phyloP scores from a whole-genome alignment of 2,888 invertebrate genomes.

The Caenorhabditis sp. region DNA sequence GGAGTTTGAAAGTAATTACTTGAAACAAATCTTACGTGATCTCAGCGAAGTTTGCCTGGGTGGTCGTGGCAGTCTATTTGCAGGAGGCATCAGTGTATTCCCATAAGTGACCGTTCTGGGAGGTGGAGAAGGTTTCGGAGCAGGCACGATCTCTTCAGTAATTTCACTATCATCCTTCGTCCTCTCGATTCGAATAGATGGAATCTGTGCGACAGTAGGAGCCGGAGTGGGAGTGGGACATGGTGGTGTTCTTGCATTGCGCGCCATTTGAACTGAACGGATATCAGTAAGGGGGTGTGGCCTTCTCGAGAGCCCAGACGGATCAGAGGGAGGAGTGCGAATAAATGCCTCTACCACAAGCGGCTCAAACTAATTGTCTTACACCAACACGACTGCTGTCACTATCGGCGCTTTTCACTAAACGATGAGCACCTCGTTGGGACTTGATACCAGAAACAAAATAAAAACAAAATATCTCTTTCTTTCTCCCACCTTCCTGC shows the following conservation, averaged over 20 bases:
- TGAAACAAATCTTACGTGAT: constrained; percentile 49
- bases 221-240: constrained; percentile 51
- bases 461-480: constrained; percentile 57
- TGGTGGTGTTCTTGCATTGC: constrained; percentile 59
- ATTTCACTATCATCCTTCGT: constrained; percentile 42
- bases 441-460: constrained; percentile 62
- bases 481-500: constrained; percentile 2
- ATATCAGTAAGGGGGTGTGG: constrained; percentile 25
- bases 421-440: constrained; percentile 66
- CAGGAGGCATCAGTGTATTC: constrained; percentile 32
- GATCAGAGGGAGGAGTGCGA: constrained; percentile 56
- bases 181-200: constrained; percentile 57
- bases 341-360: constrained; percentile 63
- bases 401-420: constrained; percentile 59
- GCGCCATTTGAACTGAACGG: constrained; percentile 61
- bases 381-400: constrained; percentile 69
- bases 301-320: constrained; percentile 17
- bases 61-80: constrained; percentile 35
- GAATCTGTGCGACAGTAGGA: constrained; percentile 53
- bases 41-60: constrained; percentile 60
- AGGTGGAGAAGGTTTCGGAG: constrained; percentile 54
- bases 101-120: constrained; percentile 49
- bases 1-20: background rate
- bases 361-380: constrained; percentile 70
- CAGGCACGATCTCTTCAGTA: constrained; percentile 37